Percentiles rank a stretch among this genome's conserved stretches.
These are phyloP conservation scores for Anthoptus insignis DNA, from an alignment of 2,888 invertebrate species.

Conservation along the genomic window DNA sequence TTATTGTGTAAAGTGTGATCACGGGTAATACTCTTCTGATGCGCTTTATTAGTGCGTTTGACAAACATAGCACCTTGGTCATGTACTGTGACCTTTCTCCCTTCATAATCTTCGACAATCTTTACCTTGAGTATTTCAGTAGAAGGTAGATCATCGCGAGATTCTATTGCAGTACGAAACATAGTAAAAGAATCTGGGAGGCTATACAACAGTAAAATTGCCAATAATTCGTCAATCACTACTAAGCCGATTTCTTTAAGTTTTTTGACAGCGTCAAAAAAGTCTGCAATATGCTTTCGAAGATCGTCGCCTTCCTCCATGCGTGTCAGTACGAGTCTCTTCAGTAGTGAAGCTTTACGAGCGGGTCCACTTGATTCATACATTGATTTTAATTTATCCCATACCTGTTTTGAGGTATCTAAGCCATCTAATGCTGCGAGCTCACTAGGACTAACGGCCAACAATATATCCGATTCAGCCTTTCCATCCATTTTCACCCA, in stretches of 20 bases:
- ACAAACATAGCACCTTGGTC: conserved; percentile 29
- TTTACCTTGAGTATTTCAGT: conserved; percentile 42
- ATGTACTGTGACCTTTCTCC: conserved; percentile 6
- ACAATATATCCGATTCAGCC: conserved; percentile 20
- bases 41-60: conserved; percentile 22
- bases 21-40: conserved; percentile 3
- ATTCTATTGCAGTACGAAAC: conserved; percentile 48
- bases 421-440: conserved; percentile 34
- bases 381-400: conserved; percentile 41
- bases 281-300: conserved; percentile 35
- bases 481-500: conserved; percentile 3
- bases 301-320: conserved; percentile 34
- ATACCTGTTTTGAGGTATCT: conserved; percentile 33
- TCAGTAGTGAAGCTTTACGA: conserved; percentile 39
- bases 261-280: conserved; percentile 38
- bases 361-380: conserved; percentile 39
- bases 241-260: conserved; percentile 39
- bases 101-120: conserved; percentile 40
- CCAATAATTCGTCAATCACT: conserved; percentile 35
- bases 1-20: conserved; percentile 1
- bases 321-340: conserved; percentile 40
- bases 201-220: conserved; percentile 33
- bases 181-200: conserved; percentile 44
- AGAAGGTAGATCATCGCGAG: conserved; percentile 45
- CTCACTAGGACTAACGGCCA: conserved; percentile 32